phyloP scores from a whole-genome alignment of 1,140 invertebrate species.

The Bradynema listronoti region DNA sequence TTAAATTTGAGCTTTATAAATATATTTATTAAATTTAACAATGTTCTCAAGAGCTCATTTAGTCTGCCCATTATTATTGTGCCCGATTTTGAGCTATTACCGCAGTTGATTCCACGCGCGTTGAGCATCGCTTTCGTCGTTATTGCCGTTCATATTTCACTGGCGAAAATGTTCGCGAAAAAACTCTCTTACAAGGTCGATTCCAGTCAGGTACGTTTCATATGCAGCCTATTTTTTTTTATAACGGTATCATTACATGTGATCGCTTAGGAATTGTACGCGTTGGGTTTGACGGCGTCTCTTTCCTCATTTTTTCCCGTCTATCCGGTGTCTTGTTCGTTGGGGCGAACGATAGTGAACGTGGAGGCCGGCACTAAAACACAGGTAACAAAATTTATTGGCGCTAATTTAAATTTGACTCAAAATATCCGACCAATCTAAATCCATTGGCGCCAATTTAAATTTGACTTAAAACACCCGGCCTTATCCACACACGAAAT shows the following conservation, averaged over 20 bases:
- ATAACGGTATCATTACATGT: not conserved
- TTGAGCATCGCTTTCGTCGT: slow-evolving; percentile 62
- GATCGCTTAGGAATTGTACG: slow-evolving; percentile 44
- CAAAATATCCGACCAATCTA: too few species aligned
- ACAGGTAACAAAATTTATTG: slow-evolving; percentile 16
- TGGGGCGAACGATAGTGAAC: slow-evolving; percentile 52
- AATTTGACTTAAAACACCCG: too few species aligned
- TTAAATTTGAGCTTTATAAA: too few species aligned
- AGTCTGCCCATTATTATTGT: slow-evolving; percentile 23
- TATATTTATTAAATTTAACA: too few species aligned
- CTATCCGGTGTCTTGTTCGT: slow-evolving; percentile 47
- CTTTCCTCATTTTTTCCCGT: slow-evolving; percentile 52
- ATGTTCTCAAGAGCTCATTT: not conserved
- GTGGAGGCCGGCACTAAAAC: slow-evolving; percentile 54
- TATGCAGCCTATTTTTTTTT: not conserved
- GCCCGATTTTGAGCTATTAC: slow-evolving; percentile 54
- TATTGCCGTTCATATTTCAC: slow-evolving; percentile 61
- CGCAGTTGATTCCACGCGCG: slow-evolving; percentile 52
- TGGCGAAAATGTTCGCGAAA: slow-evolving; percentile 62
- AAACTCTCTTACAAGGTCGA: slow-evolving; percentile 60
- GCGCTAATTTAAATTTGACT: not conserved
- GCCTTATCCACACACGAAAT: too few species aligned
- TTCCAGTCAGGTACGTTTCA: slow-evolving; percentile 57
- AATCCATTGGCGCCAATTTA: too few species aligned
- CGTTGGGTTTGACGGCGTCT: slow-evolving; percentile 43